Evolutionary conservation across 2,113 vertebrate species (phyloP), one percentile per base, ranked within the genome.

Genomic region (Microcebus lehilahytsara): DNA sequence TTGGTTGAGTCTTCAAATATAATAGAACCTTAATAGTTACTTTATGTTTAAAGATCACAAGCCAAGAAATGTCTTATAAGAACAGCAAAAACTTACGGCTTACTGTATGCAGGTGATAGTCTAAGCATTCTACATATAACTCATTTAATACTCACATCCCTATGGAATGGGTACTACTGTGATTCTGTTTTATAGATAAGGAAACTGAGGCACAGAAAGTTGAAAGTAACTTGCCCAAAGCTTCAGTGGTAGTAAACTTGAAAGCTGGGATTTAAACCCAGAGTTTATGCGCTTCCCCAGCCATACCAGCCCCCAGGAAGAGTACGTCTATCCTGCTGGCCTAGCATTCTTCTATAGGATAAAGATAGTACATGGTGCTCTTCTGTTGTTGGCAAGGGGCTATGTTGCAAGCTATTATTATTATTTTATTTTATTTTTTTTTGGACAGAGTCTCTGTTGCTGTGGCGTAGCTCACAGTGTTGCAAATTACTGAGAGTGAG

Each of bases 271-370:
- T 34, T 64, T 17, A 51, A 20, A 16, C 32, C 23, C 2, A 2
- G n/a, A 46, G 34, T 8, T 10, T 1, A 0, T 9, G 32, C 9
- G 7, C 17, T 46, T 1, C 74, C 19, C 37, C 14, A 34, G 37
- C 53, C 32, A 0, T 23, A 3, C 22, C 22, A 27, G 25, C 6
- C 53, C 9, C 13, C 32, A 3, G 16, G 53, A 14, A 53, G 64
- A 32, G 16, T 30, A 14, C 1, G 0, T 37, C 42, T 34, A 9
- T 40, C 27, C 58, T 20, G 37, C 32, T 32, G 32, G 62, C 32
- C 37, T 22, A 56, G 53, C 56, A 3, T 32, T 77, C 3, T 6
- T 51, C 19, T 23, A 23, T 8, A 20, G 34, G 8, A 51, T 37
- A 49, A 11, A 27, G 67, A 84, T 60, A 58, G 22, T 6, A 58